phyloP scores from a whole-genome alignment of 2,888 invertebrate species.

The Gasteruption jaculator region DNA sequence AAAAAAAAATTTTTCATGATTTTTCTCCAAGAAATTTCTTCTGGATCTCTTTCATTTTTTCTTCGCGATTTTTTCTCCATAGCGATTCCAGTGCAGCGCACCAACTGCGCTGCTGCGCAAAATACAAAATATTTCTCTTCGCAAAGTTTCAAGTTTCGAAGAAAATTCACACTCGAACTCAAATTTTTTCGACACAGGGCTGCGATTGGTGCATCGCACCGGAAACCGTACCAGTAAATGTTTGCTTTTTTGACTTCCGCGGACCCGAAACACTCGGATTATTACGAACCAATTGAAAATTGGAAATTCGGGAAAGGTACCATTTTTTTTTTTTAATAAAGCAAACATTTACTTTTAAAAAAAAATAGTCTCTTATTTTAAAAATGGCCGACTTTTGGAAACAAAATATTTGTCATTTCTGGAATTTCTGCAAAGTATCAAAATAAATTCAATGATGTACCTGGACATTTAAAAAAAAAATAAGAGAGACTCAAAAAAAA shows the following conservation, averaged over 20 bases:
- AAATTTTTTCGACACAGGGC: too few species aligned
- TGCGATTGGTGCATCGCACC: too few species aligned
- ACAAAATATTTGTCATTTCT: too few species aligned
- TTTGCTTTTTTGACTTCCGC: conserved; percentile 26
- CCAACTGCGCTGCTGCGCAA: too few species aligned
- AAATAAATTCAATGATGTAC: conserved; percentile 19
- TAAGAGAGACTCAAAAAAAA: too few species aligned
- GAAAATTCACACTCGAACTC: too few species aligned
- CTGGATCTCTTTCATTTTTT: background rate
- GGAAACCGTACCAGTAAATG: conserved; percentile 38
- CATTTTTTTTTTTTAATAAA: conserved; percentile 11
- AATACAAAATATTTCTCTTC: too few species aligned
- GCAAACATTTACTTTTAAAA: conserved; percentile 40
- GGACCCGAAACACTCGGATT: conserved; percentile 2
- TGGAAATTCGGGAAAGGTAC: background rate
- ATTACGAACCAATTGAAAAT: background rate
- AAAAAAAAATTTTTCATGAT: too few species aligned
- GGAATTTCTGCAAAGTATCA: too few species aligned
- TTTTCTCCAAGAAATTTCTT: conserved; percentile 24
- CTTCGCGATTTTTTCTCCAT: conserved; percentile 6
- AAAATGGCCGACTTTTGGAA: too few species aligned
- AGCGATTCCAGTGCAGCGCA: conserved; percentile 1
- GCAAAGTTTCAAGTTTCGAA: too few species aligned
- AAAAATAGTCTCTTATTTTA: too few species aligned
- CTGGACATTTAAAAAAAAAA: background rate